A percentile compares a stretch with the other conserved stretches of the same genome.
Conservation (phyloP, 2,888 invertebrate species). For the Sinodicranocentrus sp. region DNA sequence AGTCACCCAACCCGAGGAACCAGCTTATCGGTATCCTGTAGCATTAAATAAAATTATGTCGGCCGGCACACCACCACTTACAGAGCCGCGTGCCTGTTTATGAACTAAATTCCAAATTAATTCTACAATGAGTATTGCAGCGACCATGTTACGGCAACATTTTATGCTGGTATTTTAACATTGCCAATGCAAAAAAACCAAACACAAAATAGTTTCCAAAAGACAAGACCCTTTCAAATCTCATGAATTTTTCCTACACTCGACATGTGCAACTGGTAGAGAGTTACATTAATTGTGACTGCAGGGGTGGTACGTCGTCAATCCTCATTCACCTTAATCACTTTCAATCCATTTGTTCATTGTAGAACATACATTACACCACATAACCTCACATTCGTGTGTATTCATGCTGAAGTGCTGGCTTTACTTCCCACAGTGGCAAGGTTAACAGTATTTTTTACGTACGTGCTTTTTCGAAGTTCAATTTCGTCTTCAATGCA, state of each 20-base stretch:
- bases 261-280: too few relatives aligned
- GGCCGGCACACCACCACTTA: too few relatives aligned
- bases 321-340: constrained; percentile 13
- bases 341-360: constrained; percentile 11
- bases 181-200: too few relatives aligned
- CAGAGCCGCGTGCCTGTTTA: too few relatives aligned
- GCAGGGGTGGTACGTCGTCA: background rate
- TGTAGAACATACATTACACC: background rate
- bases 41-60: too few relatives aligned
- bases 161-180: too few relatives aligned
- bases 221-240: too few relatives aligned
- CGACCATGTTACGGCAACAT: too few relatives aligned
- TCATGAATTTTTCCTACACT: too few relatives aligned
- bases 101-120: constrained; percentile 1
- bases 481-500: constrained; percentile 21
- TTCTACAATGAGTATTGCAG: too few relatives aligned
- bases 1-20: background rate
- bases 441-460: constrained; percentile 16
- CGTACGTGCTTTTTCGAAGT: background rate
- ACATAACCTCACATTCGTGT: constrained; percentile 18
- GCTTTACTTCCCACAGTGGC: constrained; percentile 22
- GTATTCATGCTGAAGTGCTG: background rate
- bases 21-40: background rate
- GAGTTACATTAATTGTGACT: too few relatives aligned
- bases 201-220: too few relatives aligned